phyloP scores from a whole-genome alignment of 2,797 vertebrate species.

The Lophotriccus pileatus region DNA sequence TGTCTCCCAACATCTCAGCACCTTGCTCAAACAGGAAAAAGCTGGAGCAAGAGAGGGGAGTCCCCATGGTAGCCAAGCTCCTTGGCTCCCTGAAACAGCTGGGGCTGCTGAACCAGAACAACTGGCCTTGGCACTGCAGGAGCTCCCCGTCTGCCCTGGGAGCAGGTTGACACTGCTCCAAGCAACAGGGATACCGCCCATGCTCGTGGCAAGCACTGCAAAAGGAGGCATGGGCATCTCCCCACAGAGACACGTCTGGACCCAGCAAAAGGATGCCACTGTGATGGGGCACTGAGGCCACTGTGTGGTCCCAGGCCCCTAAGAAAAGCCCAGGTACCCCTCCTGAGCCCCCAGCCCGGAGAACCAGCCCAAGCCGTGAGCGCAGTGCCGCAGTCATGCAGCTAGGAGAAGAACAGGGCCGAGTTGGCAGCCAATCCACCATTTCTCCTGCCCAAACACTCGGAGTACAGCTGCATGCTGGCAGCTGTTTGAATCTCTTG shows the following conservation, averaged over 20 bases:
- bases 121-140: neutral
- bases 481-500: neutral
- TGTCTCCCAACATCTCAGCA: neutral
- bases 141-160: neutral
- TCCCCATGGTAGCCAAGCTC: neutral
- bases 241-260: fast-evolving
- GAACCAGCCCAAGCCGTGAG: neutral
- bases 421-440: neutral
- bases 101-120: neutral
- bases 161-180: fast-evolving
- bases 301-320: neutral
- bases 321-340: neutral
- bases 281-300: neutral
- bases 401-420: neutral
- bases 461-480: fast-evolving
- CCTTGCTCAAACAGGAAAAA: neutral
- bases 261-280: neutral
- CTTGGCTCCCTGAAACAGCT: neutral
- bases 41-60: neutral
- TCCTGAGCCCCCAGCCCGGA: neutral
- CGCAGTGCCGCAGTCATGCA: neutral
- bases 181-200: fast-evolving
- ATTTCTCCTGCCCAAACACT: neutral
- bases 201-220: neutral
- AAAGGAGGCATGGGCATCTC: neutral